phyloP scores from a whole-genome alignment of 2,113 vertebrate species.

The Gambusia holbrooki region DNA sequence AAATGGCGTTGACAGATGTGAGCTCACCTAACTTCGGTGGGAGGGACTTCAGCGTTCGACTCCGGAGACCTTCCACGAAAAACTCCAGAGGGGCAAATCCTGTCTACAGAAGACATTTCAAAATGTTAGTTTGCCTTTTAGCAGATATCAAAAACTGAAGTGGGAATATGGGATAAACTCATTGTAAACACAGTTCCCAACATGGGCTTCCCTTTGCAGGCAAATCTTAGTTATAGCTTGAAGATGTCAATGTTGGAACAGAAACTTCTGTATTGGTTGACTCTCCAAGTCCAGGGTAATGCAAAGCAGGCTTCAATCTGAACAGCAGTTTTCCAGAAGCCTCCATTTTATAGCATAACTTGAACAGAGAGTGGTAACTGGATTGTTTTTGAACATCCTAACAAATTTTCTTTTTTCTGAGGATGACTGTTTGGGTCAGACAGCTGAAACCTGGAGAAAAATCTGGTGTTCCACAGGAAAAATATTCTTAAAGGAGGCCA shows the following conservation, averaged over 20 bases:
- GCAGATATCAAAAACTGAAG: background rate
- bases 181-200: background rate
- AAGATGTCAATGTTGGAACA: background rate
- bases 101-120: constrained; percentile 71
- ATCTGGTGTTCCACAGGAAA: too few species aligned
- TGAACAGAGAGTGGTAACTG: too few species aligned
- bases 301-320: too few species aligned
- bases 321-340: too few species aligned
- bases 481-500: too few species aligned
- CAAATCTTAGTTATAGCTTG: background rate
- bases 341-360: too few species aligned
- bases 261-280: too few species aligned
- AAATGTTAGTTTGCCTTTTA: background rate
- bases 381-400: too few species aligned
- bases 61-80: constrained; percentile 94
- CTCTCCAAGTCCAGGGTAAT: too few species aligned
- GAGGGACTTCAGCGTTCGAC: constrained; percentile 91
- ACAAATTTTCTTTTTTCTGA: too few species aligned
- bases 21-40: constrained; percentile 89
- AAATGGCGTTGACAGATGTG: background rate
- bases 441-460: too few species aligned
- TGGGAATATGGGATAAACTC: background rate
- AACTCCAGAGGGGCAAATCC: constrained; percentile 95
- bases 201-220: background rate
- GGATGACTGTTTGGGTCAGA: too few species aligned